phyloP scores from a whole-genome alignment of 2,888 invertebrate genomes.

The Copidosoma aretas region DNA sequence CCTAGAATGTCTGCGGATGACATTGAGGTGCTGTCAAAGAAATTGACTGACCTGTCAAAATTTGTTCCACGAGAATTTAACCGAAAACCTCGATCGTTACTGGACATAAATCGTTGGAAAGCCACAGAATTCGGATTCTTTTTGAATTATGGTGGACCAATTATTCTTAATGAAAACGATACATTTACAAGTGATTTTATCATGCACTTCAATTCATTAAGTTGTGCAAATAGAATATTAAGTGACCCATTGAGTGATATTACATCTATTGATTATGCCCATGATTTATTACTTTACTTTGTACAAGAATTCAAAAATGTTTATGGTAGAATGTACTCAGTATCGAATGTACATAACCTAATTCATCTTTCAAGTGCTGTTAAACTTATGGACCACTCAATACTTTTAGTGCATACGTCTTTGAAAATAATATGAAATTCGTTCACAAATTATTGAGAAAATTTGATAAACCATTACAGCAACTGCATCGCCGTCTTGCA shows the following conservation, averaged over 20 bases:
- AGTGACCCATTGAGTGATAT: no score
- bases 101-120: background rate
- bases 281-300: background rate
- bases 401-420: no score
- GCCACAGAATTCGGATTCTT: background rate
- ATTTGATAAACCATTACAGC: no score
- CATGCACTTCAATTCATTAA: background rate
- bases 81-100: background rate
- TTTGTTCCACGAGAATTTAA: background rate
- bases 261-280: background rate
- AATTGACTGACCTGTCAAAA: no score
- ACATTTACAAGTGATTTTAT: background rate
- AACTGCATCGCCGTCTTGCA: no score
- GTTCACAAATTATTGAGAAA: no score
- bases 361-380: no score
- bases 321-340: no score
- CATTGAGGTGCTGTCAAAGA: background rate
- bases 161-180: background rate
- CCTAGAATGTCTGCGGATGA: background rate
- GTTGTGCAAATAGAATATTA: background rate
- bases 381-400: no score
- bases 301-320: conserved; percentile 1
- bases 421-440: no score
- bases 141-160: background rate
- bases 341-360: no score